Conservation (phyloP, 1,140 invertebrate species). For the Vanessa atalanta region DNA sequence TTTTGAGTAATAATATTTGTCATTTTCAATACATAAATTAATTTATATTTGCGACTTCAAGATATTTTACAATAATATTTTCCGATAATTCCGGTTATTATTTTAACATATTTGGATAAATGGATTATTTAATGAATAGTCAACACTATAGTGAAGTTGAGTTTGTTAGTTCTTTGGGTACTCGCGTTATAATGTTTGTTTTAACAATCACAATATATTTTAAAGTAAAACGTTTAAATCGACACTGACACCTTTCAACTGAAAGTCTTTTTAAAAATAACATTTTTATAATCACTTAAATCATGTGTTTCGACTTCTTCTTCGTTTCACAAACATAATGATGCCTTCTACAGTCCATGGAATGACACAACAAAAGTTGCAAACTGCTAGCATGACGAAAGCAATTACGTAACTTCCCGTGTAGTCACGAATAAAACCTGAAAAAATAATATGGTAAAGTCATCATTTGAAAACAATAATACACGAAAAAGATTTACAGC, state of each 20-base stretch:
- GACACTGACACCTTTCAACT: not conserved
- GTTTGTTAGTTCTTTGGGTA: not conserved
- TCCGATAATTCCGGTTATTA: too few species aligned
- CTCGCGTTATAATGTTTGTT: not conserved
- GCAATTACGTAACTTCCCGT: conserved; percentile 71
- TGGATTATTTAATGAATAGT: too few species aligned
- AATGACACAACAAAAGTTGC: conserved; percentile 69
- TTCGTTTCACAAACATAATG: conserved; percentile 47
- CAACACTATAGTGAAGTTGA: not conserved
- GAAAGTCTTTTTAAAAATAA: conserved; percentile 2
- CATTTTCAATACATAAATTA: too few species aligned
- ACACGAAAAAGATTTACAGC: too few species aligned
- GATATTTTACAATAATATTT: too few species aligned
- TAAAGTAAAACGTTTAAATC: not conserved
- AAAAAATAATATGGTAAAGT: conserved; percentile 23
- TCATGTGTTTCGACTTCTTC: conserved; percentile 21
- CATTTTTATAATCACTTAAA: not conserved
- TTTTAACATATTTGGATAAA: too few species aligned
- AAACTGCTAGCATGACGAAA: conserved; percentile 67
- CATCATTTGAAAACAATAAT: too few species aligned
- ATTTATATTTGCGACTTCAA: too few species aligned
- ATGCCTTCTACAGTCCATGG: conserved; percentile 71
- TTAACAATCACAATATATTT: not conserved
- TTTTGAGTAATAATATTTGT: too few species aligned
- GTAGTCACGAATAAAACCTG: conserved; percentile 73